A percentile compares a stretch with the other conserved stretches of the same genome.
phyloP scores from a whole-genome alignment of 2,113 vertebrate species.

The Uropsilus gracilis region DNA sequence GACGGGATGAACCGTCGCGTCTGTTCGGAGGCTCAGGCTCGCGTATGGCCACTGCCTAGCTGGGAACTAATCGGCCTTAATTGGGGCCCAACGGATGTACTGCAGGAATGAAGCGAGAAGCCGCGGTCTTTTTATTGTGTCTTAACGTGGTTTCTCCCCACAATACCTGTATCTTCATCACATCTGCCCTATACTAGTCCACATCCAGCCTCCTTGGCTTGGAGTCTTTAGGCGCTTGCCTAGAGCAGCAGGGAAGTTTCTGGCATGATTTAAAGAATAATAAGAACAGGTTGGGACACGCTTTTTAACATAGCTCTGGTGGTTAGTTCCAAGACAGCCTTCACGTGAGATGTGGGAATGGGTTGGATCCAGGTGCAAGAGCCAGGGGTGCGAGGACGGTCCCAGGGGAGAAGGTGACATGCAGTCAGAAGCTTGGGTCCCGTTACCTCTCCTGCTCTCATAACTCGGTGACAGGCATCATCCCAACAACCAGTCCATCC shows the following conservation, averaged over 20 bases:
- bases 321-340: not conserved
- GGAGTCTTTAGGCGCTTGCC: not conserved
- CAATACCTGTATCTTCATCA: not conserved
- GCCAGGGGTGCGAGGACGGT: not conserved
- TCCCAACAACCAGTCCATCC: not conserved
- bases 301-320: not conserved
- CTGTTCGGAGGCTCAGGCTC: not conserved
- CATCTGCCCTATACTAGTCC: not conserved
- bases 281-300: not conserved
- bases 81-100: not conserved
- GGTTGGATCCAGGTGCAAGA: not conserved
- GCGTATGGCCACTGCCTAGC: not conserved
- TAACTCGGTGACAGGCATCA: not conserved
- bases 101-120: not conserved
- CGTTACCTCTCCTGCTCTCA: not conserved
- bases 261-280: conserved; percentile 9
- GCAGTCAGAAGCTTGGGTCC: not conserved
- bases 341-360: not conserved
- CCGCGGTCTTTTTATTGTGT: not conserved
- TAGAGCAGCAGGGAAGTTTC: not conserved
- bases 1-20: not conserved
- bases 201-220: conserved; percentile 6
- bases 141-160: not conserved
- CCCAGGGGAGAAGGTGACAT: not conserved
- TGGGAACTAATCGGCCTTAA: not conserved